Percentiles rank a stretch among this genome's conserved stretches.
phyloP scores from a whole-genome alignment of 2,797 vertebrate genomes.

The Lagodon rhomboides region DNA sequence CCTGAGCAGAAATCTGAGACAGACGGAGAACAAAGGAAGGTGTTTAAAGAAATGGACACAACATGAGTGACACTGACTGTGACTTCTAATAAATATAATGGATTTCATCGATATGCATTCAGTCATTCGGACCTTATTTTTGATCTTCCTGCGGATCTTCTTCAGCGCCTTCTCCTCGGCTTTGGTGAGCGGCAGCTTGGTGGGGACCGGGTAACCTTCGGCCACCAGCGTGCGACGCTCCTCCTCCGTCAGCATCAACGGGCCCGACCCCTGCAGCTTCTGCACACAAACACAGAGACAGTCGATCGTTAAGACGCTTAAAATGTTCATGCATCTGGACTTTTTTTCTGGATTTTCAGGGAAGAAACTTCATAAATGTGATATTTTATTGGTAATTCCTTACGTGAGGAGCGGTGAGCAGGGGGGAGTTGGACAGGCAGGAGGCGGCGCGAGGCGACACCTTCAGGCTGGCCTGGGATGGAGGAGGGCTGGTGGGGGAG shows the following conservation, averaged over 20 bases:
- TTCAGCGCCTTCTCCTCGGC: constrained; percentile 98
- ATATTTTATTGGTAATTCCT: constrained; percentile 11
- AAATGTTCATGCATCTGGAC: neutral
- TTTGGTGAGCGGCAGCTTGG: constrained; percentile 95
- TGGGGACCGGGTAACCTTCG: constrained; percentile 97
- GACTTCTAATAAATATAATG: no score
- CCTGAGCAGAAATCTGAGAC: constrained; percentile 96
- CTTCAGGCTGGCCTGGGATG: constrained; percentile 85
- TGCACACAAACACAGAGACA: constrained; percentile 57
- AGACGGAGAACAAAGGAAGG: constrained; percentile 3
- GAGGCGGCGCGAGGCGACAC: constrained; percentile 85
- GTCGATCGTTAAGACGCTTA: accelerated
- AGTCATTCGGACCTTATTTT: constrained; percentile 91
- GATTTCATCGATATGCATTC: neutral
- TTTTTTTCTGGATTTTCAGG: no score
- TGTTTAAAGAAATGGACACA: neutral
- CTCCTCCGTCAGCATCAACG: constrained; percentile 95
- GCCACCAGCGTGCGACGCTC: constrained; percentile 97
- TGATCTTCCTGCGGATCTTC: constrained; percentile 99
- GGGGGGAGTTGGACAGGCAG: constrained; percentile 94
- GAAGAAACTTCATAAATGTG: no score
- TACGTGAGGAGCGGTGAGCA: constrained; percentile 97
- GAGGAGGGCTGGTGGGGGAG: constrained; percentile 80
- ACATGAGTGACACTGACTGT: no score
- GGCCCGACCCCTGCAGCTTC: constrained; percentile 98